Evolutionary conservation across 2,113 vertebrate genomes (phyloP), one percentile per base, ranked within the genome.

Genomic region (Notarius lentiginosus): DNA sequence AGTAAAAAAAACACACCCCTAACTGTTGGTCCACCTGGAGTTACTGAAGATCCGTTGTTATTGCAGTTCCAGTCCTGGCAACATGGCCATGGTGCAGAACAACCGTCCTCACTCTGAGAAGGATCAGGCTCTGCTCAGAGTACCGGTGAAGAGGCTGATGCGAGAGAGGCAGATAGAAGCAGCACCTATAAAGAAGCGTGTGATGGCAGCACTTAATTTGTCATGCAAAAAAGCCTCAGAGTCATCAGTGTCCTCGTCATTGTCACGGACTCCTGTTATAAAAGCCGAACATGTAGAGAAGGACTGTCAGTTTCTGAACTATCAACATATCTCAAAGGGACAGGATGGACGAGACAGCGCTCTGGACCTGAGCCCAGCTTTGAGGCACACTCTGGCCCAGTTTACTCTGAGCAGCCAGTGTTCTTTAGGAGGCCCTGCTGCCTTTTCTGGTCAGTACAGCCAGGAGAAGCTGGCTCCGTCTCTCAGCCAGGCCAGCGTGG

Each of bases 391-490:
- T 0, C 88, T 97, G 93, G 96, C 96, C 83, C 96, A 97, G 90
- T 97, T 97, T 91, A 96, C 96, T 70, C 91, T 97, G 24, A 97
- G 96, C 91, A 97, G 97, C 90, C 96, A 96, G 93, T 96, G 96
- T 82, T 97, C 97, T 0, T 86, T 97, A 85, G 96, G 97, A 84
- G 97, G 97, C 61, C 97, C 97, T 0, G 97, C 97, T 56, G 96
- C 96, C 0, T 97, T 97, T 90, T 96, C 96, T 0, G 96, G 96
- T 86, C 96, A 96, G 0, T 95, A 94, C 89, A 95, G 95, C 79
- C 95, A 96, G 92, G 95, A 96, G 0, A 95, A 96, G 66, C 95
- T 96, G 84, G 88, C 95, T 91, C 95, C 96, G 87, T 95, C 95
- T 83, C 93, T 95, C 0, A 95, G 95, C 0, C 95, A 96, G 34